A percentile compares a stretch with the other conserved stretches of the same genome.
Evolutionary conservation across 2,888 invertebrate species (phyloP).

Genomic region (Thera obeliscata): DNA sequence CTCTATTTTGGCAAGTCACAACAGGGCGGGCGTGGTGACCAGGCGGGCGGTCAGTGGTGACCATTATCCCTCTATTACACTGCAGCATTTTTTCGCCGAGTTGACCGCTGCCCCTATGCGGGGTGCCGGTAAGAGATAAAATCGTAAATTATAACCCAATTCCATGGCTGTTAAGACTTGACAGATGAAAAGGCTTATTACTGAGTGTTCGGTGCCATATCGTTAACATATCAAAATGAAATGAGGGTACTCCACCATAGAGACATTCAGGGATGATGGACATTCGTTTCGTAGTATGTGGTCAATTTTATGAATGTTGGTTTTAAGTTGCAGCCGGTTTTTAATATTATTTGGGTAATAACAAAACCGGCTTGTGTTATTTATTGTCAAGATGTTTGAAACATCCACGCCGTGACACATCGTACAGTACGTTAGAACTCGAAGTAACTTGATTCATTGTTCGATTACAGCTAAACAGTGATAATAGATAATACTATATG

Average conservation of each 20-base stretch:
- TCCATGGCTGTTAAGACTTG: constrained; percentile 80
- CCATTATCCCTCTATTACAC: constrained; percentile 70
- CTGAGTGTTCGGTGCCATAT: constrained; percentile 70
- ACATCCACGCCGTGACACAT: constrained; percentile 29
- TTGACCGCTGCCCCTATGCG: constrained; percentile 81
- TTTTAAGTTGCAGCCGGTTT: constrained; percentile 40
- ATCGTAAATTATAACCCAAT: constrained; percentile 85
- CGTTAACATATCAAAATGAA: constrained; percentile 77
- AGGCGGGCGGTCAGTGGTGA: constrained; percentile 66
- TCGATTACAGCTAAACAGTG: constrained; percentile 25
- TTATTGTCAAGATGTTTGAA: constrained; percentile 24
- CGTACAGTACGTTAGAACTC: constrained; percentile 20
- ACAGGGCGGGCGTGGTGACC: constrained; percentile 68
- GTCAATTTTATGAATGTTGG: constrained; percentile 47
- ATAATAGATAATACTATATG: constrained; percentile 25
- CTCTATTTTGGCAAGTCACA: constrained; percentile 83
- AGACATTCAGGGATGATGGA: constrained; percentile 72
- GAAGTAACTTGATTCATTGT: constrained; percentile 22
- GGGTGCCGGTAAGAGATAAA: constrained; percentile 77
- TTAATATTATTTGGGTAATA: constrained; percentile 39
- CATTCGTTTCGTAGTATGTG: constrained; percentile 56
- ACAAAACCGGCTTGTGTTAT: constrained; percentile 34
- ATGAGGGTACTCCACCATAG: constrained; percentile 70
- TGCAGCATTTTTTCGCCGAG: constrained; percentile 71
- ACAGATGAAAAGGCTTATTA: constrained; percentile 83